phyloP scores from a whole-genome alignment of 1,140 invertebrate species.

The Lineus longissimus region DNA sequence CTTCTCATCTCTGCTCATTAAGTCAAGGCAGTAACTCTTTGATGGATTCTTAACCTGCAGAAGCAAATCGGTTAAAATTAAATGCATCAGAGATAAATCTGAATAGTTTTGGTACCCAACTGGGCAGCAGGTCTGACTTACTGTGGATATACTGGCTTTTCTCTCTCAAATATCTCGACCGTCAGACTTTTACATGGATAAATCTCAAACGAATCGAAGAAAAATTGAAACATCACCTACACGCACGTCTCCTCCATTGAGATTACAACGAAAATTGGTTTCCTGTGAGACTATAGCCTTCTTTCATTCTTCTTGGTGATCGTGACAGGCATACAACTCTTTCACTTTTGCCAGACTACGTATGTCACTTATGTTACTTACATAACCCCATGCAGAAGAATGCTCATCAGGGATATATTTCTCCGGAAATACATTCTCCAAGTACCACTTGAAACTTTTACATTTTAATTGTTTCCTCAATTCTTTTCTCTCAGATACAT shows the following conservation, averaged over 20 bases:
- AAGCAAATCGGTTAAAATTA: constrained; percentile 9
- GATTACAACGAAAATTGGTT: background rate
- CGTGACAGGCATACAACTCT: too few relatives aligned
- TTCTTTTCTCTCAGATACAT: constrained; percentile 74
- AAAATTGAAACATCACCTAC: too few relatives aligned
- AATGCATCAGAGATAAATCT: too few relatives aligned
- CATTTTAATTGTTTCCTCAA: constrained; percentile 78
- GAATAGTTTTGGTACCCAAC: background rate
- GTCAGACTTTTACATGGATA: too few relatives aligned
- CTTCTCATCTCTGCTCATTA: constrained; percentile 70
- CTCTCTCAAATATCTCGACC: background rate
- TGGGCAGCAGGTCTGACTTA: background rate
- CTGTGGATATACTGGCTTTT: background rate
- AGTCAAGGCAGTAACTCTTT: constrained; percentile 73
- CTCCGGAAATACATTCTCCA: constrained; percentile 96
- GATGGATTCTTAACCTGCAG: constrained; percentile 54
- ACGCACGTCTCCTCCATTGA: too few relatives aligned
- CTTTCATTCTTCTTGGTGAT: background rate
- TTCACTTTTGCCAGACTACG: too few relatives aligned
- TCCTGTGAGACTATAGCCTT: background rate
- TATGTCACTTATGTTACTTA: constrained; percentile 26
- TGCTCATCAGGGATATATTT: constrained; percentile 78
- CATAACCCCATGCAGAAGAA: constrained; percentile 47
- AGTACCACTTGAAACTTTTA: constrained; percentile 97
- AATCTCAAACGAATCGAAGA: too few relatives aligned